Base-by-base conservation (phyloP, 2,113 vertebrate genomes). In the Alligator mississippiensis region DNA sequence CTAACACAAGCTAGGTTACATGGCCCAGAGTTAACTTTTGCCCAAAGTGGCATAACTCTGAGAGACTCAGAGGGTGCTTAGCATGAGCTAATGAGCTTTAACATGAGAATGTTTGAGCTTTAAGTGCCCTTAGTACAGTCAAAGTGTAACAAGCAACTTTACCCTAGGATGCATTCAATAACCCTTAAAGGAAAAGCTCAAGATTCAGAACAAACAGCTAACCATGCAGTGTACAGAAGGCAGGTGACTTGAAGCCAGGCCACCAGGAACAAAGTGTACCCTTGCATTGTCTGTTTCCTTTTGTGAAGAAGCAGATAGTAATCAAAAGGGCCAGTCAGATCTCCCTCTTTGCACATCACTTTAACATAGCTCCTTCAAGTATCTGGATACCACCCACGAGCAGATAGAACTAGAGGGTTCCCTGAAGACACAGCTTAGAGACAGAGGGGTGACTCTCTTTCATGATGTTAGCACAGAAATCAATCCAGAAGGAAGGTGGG, bases 301-400 rank as follows among this genome's bases (percentile, higher is more conserved):
- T 72, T 34, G 34, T 30, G 66, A 21, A 38, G 11, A 18, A 72
- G 68, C 68, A 70, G 68, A 70, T 11, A 12, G 68, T 21, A 70
- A 34, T 22, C 30, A 19, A 18, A 72, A 21, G 30, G 13, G 30
- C 11, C 68, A 72, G 68, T 38, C 30, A 21, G 11, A 38, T 34
- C 68, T 72, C 68, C 68, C 68, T 19, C 10, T 70, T 72, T 72
- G 30, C 68, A 34, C 22, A 19, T 72, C 66, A 34, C 66, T 38
- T 34, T 72, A 22, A 22, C 19, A 72, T 18, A 10, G 10, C 47
- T 54, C 22, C 11, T 28, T 19, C n/a, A 70, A 28, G 9, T 38
- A 47, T 7, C 6, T 25, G 38, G 72, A 19, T 18, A 82, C n/a
- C 25, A 21, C 0, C 0, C 3, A 19, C 24, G 9, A 13, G 21